These are phyloP conservation scores for Actinia tenebrosa DNA, from an alignment of 64 coral and sea anemone species.

Conservation along the genomic window DNA sequence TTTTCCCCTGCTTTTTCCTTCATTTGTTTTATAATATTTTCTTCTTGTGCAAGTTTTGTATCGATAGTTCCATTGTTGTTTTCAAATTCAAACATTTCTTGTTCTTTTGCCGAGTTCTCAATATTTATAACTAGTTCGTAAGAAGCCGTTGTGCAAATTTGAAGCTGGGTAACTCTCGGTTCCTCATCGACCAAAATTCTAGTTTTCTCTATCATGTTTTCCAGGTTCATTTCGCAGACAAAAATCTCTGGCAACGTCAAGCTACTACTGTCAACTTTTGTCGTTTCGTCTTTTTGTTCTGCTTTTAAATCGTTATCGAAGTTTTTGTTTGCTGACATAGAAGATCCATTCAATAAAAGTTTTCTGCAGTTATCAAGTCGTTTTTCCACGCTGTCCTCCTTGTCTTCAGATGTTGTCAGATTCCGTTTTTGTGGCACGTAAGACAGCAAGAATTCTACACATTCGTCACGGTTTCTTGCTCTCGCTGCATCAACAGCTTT, in stretches of 20 bases:
- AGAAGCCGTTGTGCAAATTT: background rate
- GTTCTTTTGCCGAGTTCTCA: background rate
- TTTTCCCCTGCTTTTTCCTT: background rate
- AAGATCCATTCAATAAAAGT: background rate
- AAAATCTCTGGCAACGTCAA: background rate
- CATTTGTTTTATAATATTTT: background rate
- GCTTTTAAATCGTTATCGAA: background rate
- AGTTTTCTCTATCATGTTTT: background rate
- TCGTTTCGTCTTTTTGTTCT: background rate
- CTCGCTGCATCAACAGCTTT: constrained; percentile 43
- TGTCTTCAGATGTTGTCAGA: background rate
- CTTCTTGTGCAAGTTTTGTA: background rate
- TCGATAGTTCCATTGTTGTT: background rate
- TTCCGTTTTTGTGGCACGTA: constrained; percentile 13
- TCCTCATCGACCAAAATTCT: background rate
- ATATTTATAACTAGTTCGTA: background rate
- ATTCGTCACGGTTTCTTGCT: constrained; percentile 18
- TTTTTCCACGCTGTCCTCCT: background rate
- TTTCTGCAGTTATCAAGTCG: background rate
- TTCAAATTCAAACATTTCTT: background rate
- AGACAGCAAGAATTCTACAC: constrained; percentile 33
- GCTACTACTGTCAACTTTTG: background rate
- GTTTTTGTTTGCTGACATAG: background rate
- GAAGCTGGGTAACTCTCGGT: background rate
- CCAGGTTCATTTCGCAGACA: background rate